phyloP scores from a whole-genome alignment of 1,140 invertebrate genomes.

The Tribolium castaneum region DNA sequence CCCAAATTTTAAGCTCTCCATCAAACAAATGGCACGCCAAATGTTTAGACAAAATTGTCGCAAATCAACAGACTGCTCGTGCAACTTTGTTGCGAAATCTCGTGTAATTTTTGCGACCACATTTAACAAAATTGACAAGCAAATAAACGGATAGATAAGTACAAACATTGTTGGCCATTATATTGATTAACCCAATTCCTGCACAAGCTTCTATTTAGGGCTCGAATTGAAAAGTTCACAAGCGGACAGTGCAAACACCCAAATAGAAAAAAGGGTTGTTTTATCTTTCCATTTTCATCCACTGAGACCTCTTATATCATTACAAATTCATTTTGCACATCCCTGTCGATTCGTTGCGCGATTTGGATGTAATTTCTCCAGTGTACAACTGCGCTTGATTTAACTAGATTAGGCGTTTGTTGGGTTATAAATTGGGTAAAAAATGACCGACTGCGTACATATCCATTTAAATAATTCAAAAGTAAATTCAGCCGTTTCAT shows the following conservation, averaged over 20 bases:
- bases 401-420: slow-evolving; percentile 18
- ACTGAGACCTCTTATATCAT: neutral
- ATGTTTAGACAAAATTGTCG: neutral
- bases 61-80: no score
- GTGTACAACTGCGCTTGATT: slow-evolving; percentile 19
- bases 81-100: no score
- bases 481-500: slow-evolving; percentile 6
- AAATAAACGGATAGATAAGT: neutral
- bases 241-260: neutral
- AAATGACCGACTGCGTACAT: slow-evolving; percentile 19
- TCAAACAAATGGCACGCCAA: neutral
- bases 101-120: no score
- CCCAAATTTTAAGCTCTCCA: neutral
- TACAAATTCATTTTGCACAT: slow-evolving; percentile 9
- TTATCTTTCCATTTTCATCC: neutral
- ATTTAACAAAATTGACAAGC: neutral
- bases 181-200: slow-evolving; percentile 25
- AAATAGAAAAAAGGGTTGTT: neutral
- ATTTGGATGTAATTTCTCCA: slow-evolving; percentile 13
- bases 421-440: slow-evolving; percentile 21
- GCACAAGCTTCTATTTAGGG: neutral
- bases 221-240: neutral
- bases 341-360: neutral
- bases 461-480: slow-evolving; percentile 18
- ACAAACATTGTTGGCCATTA: slow-evolving; percentile 14